Percentiles rank a stretch among this genome's conserved stretches.
phyloP scores from a whole-genome alignment of 2,888 invertebrate species.

The Thera obeliscata region DNA sequence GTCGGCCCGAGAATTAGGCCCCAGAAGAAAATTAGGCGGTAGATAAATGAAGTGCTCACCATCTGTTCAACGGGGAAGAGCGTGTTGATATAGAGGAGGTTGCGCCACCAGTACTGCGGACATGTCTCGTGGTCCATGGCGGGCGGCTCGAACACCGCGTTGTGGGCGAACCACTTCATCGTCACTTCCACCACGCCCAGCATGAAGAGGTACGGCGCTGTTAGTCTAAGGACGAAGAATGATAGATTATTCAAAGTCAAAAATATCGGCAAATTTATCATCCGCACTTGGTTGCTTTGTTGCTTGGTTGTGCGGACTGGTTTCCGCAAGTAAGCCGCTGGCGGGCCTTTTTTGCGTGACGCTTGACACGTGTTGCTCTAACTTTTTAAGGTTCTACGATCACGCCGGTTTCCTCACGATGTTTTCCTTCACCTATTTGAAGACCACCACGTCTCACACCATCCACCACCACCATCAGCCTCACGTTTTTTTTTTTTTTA shows the following conservation, averaged over 20 bases:
- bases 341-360: no score
- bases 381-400: no score
- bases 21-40: neutral
- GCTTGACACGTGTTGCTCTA: no score
- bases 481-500: no score
- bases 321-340: no score
- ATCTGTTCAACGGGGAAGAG: conserved; percentile 93
- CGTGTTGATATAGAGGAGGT: conserved; percentile 93
- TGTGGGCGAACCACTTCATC: conserved; percentile 93
- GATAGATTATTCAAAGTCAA: neutral
- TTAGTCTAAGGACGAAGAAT: conserved; percentile 80
- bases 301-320: no score
- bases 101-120: conserved; percentile 94
- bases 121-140: conserved; percentile 92
- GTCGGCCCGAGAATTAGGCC: no score
- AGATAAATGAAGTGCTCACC: conserved; percentile 76
- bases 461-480: no score
- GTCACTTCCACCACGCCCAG: conserved; percentile 92
- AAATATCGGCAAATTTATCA: no score
- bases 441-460: no score
- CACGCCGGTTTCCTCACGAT: no score
- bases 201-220: conserved; percentile 92
- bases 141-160: conserved; percentile 93
- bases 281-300: neutral
- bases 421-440: no score